Conservation (phyloP, 1,140 invertebrate genomes). For the Agraylea sexmaculata region DNA sequence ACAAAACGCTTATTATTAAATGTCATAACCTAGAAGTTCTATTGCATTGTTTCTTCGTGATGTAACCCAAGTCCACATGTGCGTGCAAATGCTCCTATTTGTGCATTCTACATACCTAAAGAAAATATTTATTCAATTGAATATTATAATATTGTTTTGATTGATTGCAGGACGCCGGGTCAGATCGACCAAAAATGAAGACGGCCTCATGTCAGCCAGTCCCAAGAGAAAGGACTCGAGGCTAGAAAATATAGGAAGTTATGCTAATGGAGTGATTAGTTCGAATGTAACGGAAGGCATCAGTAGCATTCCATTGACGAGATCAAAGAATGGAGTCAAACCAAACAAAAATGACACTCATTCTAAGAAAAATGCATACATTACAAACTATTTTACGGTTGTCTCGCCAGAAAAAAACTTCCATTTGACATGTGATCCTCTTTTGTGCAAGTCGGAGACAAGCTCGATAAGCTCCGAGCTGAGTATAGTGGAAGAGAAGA, state of each 20-base stretch:
- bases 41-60: no score
- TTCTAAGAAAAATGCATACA: constrained; percentile 11
- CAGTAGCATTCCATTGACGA: not conserved
- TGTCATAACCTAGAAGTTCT: no score
- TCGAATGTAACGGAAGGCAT: not conserved
- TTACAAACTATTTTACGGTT: constrained; percentile 19
- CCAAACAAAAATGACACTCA: constrained; percentile 3
- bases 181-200: constrained; percentile 10
- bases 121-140: no score
- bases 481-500: not conserved
- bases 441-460: not conserved
- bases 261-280: constrained; percentile 10
- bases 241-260: constrained; percentile 13
- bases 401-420: not conserved
- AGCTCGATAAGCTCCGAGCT: not conserved
- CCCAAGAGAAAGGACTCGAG: constrained; percentile 15
- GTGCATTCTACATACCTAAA: no score
- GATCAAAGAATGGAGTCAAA: not conserved
- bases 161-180: constrained; percentile 12
- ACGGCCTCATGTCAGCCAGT: constrained; percentile 11
- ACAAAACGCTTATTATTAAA: no score
- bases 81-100: no score
- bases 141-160: no score
- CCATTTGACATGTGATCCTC: not conserved
- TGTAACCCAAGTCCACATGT: no score